A percentile compares a stretch with the other conserved stretches of the same genome.
Evolutionary conservation across 2,113 vertebrate genomes (phyloP).

Genomic region (Oncorhynchus kisutch): DNA sequence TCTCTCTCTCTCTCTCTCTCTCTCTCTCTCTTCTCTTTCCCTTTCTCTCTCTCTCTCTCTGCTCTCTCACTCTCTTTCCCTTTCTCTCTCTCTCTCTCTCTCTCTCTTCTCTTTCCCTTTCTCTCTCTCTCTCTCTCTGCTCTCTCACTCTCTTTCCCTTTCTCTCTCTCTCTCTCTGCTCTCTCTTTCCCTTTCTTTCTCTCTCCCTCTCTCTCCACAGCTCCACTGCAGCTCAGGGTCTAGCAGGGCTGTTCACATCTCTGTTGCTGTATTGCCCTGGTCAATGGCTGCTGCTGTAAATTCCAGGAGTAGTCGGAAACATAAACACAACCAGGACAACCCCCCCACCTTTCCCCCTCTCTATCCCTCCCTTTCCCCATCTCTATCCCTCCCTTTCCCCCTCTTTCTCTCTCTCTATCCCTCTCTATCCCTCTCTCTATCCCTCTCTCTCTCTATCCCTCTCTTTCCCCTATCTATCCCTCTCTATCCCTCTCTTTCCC

Average conservation of each 20-base stretch:
- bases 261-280: slow-evolving; percentile 46
- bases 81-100: too few species aligned
- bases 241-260: slow-evolving; percentile 64
- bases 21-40: slow-evolving; percentile 9
- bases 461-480: too few species aligned
- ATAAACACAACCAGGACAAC: slow-evolving; percentile 70
- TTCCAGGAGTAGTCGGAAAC: slow-evolving; percentile 76
- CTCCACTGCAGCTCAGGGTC: slow-evolving; percentile 61
- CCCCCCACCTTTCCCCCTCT: not conserved
- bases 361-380: not conserved
- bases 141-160: not conserved
- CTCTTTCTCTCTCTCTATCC: too few species aligned
- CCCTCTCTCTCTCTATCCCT: too few species aligned
- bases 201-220: slow-evolving; percentile 41
- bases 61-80: too few species aligned
- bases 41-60: too few species aligned
- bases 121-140: slow-evolving; percentile 15
- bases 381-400: too few species aligned
- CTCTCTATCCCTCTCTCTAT: too few species aligned
- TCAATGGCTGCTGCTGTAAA: slow-evolving; percentile 72
- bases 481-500: too few species aligned
- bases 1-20: slow-evolving; percentile 42
- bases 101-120: slow-evolving; percentile 28
- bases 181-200: slow-evolving; percentile 43
- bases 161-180: slow-evolving; percentile 9